phyloP scores from a whole-genome alignment of 2,888 invertebrate species.

The Sepioteuthis lessoniana region DNA sequence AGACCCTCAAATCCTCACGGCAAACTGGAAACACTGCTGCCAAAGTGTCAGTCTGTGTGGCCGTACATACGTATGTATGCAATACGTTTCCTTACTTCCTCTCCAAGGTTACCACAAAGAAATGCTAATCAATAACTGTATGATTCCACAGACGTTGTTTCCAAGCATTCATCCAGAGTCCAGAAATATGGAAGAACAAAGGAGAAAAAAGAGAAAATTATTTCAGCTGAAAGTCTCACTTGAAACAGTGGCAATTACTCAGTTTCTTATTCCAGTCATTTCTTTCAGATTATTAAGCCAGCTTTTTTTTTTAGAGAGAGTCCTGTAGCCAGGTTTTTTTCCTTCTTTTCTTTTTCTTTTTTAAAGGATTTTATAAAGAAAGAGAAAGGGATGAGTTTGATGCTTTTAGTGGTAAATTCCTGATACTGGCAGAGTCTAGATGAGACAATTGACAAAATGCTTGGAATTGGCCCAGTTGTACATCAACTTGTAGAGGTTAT shows the following conservation, averaged over 20 bases:
- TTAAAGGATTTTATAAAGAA: neutral
- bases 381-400: neutral
- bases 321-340: neutral
- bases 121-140: neutral
- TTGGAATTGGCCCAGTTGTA: neutral
- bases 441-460: neutral
- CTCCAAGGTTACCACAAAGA: slow-evolving; percentile 10
- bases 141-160: neutral
- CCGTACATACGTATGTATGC: neutral
- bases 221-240: neutral
- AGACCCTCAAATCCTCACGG: neutral
- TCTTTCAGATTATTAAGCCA: neutral
- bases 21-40: too few species aligned
- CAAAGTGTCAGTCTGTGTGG: neutral
- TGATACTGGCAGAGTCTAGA: neutral
- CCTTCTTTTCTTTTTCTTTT: too few species aligned
- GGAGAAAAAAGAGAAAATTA: neutral
- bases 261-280: neutral
- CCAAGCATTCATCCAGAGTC: neutral
- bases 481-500: slow-evolving; percentile 17
- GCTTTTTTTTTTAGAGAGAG: neutral
- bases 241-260: neutral
- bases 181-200: neutral
- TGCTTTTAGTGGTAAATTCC: neutral
- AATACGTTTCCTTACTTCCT: neutral